Evolutionary conservation across 2,888 invertebrate species (phyloP).

Genomic region (Hylaea fasciaria): DNA sequence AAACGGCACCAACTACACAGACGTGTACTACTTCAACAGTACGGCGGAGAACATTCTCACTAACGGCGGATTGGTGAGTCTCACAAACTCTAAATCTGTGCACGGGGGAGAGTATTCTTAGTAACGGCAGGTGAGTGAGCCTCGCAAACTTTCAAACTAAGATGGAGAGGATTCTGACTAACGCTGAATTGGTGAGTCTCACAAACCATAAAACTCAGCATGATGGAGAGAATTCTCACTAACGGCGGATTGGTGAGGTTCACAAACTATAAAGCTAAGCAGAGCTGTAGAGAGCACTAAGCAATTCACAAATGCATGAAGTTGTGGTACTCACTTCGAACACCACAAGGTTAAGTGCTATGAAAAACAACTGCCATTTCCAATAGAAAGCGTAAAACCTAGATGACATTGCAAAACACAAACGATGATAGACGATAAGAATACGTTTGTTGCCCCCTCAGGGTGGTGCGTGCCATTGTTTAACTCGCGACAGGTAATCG

Average conservation of each 20-base stretch:
- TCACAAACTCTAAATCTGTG: too few species aligned
- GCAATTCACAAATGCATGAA: too few species aligned
- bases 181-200: slow-evolving; percentile 65
- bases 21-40: slow-evolving; percentile 71
- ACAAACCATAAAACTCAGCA: too few species aligned
- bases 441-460: slow-evolving; percentile 3
- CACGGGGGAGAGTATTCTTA: slow-evolving; percentile 62
- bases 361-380: too few species aligned
- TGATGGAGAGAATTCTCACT: slow-evolving; percentile 60
- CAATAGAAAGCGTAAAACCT: neutral
- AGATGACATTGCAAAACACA: neutral
- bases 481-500: slow-evolving; percentile 56
- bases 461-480: slow-evolving; percentile 45
- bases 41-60: slow-evolving; percentile 63
- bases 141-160: slow-evolving; percentile 72
- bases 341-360: too few species aligned
- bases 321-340: too few species aligned
- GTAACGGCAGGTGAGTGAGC: slow-evolving; percentile 64
- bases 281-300: too few species aligned
- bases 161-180: slow-evolving; percentile 60
- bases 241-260: slow-evolving; percentile 66
- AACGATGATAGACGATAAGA: neutral
- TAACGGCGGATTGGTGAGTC: slow-evolving; percentile 65
- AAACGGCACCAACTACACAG: slow-evolving; percentile 73
- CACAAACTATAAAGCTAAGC: too few species aligned